A percentile compares a stretch with the other conserved stretches of the same genome.
Evolutionary conservation across 2,113 vertebrate genomes (phyloP).

Genomic region (Pollimyrus isidori): DNA sequence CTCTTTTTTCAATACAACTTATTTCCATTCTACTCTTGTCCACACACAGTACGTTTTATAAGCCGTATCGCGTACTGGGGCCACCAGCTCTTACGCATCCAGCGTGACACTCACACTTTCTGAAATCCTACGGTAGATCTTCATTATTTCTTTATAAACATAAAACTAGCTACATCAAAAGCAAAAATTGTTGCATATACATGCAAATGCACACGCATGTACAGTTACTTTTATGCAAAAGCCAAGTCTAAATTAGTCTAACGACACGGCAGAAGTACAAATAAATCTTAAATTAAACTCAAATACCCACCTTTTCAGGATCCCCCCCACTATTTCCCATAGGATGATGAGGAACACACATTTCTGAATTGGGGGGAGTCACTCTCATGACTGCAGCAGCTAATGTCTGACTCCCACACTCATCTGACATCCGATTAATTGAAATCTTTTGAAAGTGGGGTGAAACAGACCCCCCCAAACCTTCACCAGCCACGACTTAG

Average conservation of each 20-base stretch:
- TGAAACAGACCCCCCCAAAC: background rate
- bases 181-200: background rate
- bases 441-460: conserved; percentile 3
- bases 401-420: background rate
- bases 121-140: background rate
- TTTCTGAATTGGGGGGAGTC: background rate
- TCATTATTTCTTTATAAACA: background rate
- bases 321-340: background rate
- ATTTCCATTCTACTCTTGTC: background rate
- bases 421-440: background rate
- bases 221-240: background rate
- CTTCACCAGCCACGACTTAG: background rate
- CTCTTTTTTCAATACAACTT: background rate
- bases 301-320: background rate
- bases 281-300: background rate
- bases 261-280: background rate
- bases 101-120: background rate
- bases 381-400: background rate
- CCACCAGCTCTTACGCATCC: background rate
- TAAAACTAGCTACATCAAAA: background rate
- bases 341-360: background rate
- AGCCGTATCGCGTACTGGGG: background rate
- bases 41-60: background rate
- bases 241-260: background rate
- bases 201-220: background rate